Evolutionary conservation across 2,888 invertebrate genomes (phyloP).

Genomic region (Machimus atricapillus): DNA sequence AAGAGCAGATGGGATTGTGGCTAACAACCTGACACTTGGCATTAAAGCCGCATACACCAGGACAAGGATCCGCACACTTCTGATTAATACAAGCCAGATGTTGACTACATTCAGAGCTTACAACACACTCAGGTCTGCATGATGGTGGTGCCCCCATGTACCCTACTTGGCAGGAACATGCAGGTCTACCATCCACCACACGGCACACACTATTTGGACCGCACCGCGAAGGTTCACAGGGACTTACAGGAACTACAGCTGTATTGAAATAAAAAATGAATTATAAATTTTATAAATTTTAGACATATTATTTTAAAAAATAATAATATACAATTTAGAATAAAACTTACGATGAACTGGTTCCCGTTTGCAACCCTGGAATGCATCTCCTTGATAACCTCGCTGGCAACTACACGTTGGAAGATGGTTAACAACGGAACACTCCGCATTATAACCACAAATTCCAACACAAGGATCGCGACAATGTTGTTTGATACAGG

Average conservation of each 20-base stretch:
- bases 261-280: slow-evolving; percentile 34
- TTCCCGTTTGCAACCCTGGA: slow-evolving; percentile 74
- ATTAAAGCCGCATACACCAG: slow-evolving; percentile 77
- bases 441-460: slow-evolving; percentile 84
- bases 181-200: slow-evolving; percentile 73
- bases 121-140: slow-evolving; percentile 79
- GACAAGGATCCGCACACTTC: slow-evolving; percentile 80
- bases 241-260: slow-evolving; percentile 64
- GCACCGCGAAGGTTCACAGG: slow-evolving; percentile 80
- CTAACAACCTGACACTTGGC: slow-evolving; percentile 80
- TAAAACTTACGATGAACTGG: slow-evolving; percentile 66
- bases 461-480: slow-evolving; percentile 85
- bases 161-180: slow-evolving; percentile 77
- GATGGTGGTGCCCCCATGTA: slow-evolving; percentile 78
- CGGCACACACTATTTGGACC: slow-evolving; percentile 81
- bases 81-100: slow-evolving; percentile 79
- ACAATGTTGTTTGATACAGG: slow-evolving; percentile 85
- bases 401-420: slow-evolving; percentile 81
- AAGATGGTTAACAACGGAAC: slow-evolving; percentile 80
- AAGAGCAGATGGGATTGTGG: slow-evolving; percentile 82
- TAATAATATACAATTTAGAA: not conserved
- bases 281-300: not conserved
- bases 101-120: slow-evolving; percentile 78
- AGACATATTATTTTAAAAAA: not conserved
- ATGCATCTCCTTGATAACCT: slow-evolving; percentile 84